phyloP scores from a whole-genome alignment of 2,797 vertebrate genomes.

The Enteromius unitaeniatus region DNA sequence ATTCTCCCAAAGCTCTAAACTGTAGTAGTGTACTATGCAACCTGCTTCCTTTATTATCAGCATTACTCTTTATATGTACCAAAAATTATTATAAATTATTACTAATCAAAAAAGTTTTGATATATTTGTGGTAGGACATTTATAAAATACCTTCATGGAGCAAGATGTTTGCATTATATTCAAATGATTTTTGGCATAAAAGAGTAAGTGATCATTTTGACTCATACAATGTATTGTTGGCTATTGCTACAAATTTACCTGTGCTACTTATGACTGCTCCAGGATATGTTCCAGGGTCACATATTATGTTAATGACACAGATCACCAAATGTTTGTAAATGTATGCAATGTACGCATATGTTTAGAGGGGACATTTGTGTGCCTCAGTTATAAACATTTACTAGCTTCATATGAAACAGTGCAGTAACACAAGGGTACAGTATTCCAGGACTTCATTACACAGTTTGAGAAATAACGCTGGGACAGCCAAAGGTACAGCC shows the following conservation, averaged over 20 bases:
- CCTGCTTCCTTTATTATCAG: background rate
- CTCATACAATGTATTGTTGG: no score
- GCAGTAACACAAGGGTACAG: background rate
- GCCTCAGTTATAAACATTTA: background rate
- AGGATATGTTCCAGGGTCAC: no score
- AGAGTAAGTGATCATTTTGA: no score
- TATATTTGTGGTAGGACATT: no score
- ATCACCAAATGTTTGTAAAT: background rate
- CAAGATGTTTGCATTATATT: no score
- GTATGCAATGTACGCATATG: background rate
- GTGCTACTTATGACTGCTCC: no score
- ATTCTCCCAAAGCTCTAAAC: background rate
- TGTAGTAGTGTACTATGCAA: background rate
- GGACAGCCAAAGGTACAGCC: constrained; percentile 14
- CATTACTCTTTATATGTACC: background rate
- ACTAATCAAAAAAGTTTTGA: no score
- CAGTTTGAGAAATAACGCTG: constrained; percentile 1
- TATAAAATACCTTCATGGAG: no score
- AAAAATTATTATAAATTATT: no score
- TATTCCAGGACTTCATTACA: constrained; percentile 59
- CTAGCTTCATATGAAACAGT: background rate
- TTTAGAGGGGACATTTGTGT: background rate
- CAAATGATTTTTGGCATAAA: no score
- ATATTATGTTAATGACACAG: background rate
- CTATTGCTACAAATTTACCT: no score